phyloP scores from a whole-genome alignment of 2,888 invertebrate species.

The Athalia cordata region DNA sequence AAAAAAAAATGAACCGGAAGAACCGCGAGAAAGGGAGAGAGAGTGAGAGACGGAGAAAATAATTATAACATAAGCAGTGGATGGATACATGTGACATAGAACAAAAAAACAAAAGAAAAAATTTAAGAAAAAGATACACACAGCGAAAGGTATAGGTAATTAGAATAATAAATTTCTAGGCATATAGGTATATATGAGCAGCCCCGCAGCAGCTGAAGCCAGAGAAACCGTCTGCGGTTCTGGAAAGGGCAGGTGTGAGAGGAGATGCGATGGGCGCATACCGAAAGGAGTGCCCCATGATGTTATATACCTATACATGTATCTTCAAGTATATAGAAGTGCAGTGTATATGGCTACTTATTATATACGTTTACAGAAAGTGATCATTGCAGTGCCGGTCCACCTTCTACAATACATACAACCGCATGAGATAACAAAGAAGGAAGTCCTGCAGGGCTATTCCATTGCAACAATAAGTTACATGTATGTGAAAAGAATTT shows the following conservation, averaged over 20 bases:
- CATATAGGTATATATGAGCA: too few relatives aligned
- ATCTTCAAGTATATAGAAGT: neutral
- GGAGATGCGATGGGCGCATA: slow-evolving; percentile 33
- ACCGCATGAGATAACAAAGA: slow-evolving; percentile 28
- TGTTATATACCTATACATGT: neutral
- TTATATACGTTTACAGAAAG: slow-evolving; percentile 6
- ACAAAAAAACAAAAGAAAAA: neutral
- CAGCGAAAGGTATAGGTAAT: neutral
- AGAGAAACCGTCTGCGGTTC: slow-evolving; percentile 33
- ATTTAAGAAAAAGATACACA: neutral
- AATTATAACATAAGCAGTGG: neutral
- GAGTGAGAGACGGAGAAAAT: neutral
- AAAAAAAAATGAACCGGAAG: neutral
- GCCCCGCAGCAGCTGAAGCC: slow-evolving; percentile 23
- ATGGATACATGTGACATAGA: neutral
- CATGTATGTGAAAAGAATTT: too few relatives aligned
- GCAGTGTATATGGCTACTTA: neutral
- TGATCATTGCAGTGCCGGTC: neutral
- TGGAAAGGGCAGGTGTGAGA: slow-evolving; percentile 34
- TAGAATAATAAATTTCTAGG: slow-evolving; percentile 17
- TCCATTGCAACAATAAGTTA: neutral
- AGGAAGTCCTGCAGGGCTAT: neutral
- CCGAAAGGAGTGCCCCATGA: slow-evolving; percentile 37
- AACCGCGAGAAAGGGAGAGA: neutral
- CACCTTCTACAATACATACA: too few relatives aligned